A percentile compares a stretch with the other conserved stretches of the same genome.
Conservation (phyloP, 2,797 vertebrate genomes). For the Melanotaenia parkinsoni region DNA sequence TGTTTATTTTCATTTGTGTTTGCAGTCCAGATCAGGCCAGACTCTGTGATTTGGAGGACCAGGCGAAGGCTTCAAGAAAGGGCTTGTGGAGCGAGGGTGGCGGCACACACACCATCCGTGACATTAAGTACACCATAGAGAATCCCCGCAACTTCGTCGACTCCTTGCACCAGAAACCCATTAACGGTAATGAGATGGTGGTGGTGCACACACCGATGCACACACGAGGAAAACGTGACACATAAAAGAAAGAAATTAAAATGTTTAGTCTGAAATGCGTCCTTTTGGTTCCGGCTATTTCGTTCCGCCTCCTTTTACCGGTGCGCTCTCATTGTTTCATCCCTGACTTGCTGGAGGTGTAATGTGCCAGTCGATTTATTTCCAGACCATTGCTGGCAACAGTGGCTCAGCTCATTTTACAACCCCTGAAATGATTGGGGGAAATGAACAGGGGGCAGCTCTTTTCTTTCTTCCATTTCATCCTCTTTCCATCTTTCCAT, state of each 20-base stretch:
- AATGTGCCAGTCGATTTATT: conserved; percentile 61
- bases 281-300: conserved; percentile 22
- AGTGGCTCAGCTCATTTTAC: conserved; percentile 70
- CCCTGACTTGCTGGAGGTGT: conserved; percentile 44
- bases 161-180: conserved; percentile 95
- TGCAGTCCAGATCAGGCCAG: conserved; percentile 93
- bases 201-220: background rate
- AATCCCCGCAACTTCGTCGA: conserved; percentile 96
- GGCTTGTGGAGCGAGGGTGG: conserved; percentile 94
- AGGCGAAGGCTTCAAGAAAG: conserved; percentile 89
- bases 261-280: conserved; percentile 12
- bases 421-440: conserved; percentile 64
- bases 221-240: background rate
- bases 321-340: conserved; percentile 53
- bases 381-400: conserved; percentile 49
- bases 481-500: conserved; percentile 42
- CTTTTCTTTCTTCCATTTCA: conserved; percentile 52
- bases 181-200: conserved; percentile 87
- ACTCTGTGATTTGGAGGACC: conserved; percentile 94
- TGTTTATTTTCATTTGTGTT: conserved; percentile 30
- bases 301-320: conserved; percentile 18
- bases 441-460: conserved; percentile 52
- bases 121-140: conserved; percentile 95
- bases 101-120: conserved; percentile 89
- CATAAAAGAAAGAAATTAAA: conserved; percentile 16